A percentile compares a stretch with the other conserved stretches of the same genome.
Evolutionary conservation across 2,113 vertebrate genomes (phyloP).

Genomic region (Nothobranchius kuhntae): DNA sequence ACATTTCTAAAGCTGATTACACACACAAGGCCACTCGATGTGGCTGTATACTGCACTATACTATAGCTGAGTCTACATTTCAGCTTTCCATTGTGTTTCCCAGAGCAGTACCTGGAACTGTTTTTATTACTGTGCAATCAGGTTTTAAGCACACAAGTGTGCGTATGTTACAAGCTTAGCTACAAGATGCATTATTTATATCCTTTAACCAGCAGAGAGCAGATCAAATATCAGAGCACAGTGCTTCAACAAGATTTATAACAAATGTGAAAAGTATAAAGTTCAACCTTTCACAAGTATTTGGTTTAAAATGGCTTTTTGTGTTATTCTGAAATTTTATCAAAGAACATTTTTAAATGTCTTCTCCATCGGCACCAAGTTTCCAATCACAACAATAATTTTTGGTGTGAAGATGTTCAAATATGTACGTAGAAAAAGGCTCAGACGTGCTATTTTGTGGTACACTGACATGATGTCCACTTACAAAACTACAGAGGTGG

Average conservation of each 20-base stretch:
- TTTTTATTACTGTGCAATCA: not conserved
- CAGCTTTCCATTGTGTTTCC: not conserved
- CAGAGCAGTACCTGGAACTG: not conserved
- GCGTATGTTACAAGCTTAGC: not conserved
- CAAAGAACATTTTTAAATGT: not conserved
- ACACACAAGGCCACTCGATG: not conserved
- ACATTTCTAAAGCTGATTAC: not conserved
- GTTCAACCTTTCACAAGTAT: not conserved
- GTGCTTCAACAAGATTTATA: not conserved
- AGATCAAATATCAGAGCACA: constrained; percentile 1
- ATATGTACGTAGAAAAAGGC: not conserved
- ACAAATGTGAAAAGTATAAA: not conserved
- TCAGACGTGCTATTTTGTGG: no score
- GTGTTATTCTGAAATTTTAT: not conserved
- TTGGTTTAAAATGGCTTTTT: not conserved
- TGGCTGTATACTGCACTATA: not conserved
- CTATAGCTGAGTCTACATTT: constrained; percentile 1
- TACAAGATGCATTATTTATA: not conserved
- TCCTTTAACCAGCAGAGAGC: not conserved
- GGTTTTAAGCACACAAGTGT: not conserved
- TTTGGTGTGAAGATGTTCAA: not conserved
- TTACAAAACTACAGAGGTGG: constrained; percentile 60
- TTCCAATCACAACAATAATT: no score
- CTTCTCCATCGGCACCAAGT: no score
- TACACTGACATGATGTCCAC: constrained; percentile 23